These are phyloP conservation scores for Zaprionus kolodkinae DNA, from an alignment of 1,140 invertebrate species.

Conservation along the genomic window DNA sequence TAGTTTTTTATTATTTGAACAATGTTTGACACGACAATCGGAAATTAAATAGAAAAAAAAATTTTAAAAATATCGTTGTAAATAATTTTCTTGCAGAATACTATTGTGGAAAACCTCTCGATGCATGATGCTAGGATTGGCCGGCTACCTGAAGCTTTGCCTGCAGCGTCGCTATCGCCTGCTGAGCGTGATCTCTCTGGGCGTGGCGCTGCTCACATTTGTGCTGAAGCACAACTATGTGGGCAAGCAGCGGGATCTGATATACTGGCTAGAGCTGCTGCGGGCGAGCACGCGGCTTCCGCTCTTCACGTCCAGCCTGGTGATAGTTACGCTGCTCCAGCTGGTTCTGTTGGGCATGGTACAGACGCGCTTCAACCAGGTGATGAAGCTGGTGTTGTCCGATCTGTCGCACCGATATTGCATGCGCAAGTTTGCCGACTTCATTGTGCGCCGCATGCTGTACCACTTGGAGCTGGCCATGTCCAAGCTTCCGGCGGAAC, in stretches of 20 bases:
- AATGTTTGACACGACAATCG: not conserved
- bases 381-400: not conserved
- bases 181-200: not conserved
- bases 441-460: conserved; percentile 53
- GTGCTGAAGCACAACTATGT: conserved; percentile 24
- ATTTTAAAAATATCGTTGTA: not conserved
- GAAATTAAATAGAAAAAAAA: not conserved
- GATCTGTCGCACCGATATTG: not conserved
- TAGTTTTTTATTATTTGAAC: not conserved
- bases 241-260: conserved; percentile 18
- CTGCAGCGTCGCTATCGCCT: conserved; percentile 6
- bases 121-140: conserved; percentile 14
- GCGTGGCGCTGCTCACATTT: conserved; percentile 4
- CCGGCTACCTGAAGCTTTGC: conserved; percentile 4
- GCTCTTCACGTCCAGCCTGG: not conserved
- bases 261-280: conserved; percentile 8
- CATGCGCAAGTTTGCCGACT: conserved; percentile 26
- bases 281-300: not conserved
- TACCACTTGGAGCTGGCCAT: conserved; percentile 44
- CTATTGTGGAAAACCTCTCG: too few species aligned
- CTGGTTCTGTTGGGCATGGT: not conserved
- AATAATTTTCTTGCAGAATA: not conserved
- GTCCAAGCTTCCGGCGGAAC: not conserved
- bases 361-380: not conserved
- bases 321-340: not conserved